Percentiles rank a stretch among this genome's conserved stretches.
Conservation (phyloP, 2,888 invertebrate genomes). For the Anagyrus pseudococci region DNA sequence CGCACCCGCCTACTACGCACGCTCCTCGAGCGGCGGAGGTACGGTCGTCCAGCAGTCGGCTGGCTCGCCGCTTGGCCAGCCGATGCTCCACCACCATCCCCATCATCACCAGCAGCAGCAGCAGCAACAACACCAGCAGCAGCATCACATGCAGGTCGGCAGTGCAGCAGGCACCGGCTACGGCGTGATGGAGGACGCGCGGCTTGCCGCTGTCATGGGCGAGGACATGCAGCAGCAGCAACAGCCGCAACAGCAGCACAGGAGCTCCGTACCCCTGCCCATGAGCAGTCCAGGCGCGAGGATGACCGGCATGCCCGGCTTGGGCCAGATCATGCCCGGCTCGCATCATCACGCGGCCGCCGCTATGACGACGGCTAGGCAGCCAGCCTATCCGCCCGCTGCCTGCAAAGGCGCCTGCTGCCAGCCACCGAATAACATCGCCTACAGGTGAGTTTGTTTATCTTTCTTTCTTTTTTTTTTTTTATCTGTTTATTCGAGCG, state of each 20-base stretch:
- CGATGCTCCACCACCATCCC: neutral
- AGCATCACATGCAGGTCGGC: conserved; percentile 14
- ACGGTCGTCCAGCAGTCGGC: too few species aligned
- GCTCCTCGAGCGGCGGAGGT: too few species aligned
- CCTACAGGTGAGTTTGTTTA: conserved; percentile 22
- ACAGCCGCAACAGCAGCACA: neutral
- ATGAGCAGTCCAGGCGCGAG: neutral
- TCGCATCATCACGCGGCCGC: conserved; percentile 30
- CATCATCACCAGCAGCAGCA: conserved; percentile 23
- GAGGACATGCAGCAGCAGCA: neutral
- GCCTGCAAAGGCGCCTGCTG: conserved; percentile 57
- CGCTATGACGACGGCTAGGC: conserved; percentile 6
- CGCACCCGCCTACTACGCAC: too few species aligned
- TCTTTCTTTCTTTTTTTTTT: neutral
- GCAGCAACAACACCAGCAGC: conserved; percentile 18
- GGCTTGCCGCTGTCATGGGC: conserved; percentile 39
- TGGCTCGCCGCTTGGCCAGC: neutral
- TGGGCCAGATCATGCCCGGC: conserved; percentile 41
- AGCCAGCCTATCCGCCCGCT: conserved; percentile 42
- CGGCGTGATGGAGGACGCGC: conserved; percentile 35
- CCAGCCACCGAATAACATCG: conserved; percentile 44
- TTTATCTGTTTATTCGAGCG: neutral
- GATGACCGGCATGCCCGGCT: conserved; percentile 23
- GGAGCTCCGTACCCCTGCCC: neutral
- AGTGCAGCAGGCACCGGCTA: neutral